These are phyloP conservation scores for Halcyon smyrnensis DNA, from an alignment of 2,797 vertebrate species.

Conservation along the genomic window DNA sequence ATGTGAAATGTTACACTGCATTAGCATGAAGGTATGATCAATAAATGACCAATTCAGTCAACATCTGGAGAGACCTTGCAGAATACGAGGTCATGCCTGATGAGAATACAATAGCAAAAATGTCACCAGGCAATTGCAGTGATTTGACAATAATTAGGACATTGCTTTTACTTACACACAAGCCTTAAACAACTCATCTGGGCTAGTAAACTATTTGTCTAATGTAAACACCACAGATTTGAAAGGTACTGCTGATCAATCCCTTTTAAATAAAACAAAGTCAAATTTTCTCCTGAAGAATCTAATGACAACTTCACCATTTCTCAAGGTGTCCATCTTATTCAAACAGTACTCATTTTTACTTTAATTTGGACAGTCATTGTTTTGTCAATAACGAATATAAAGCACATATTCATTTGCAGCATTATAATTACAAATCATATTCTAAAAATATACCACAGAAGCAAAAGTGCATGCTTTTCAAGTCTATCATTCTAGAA, in stretches of 20 bases:
- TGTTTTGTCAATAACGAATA: not conserved
- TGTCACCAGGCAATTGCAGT: constrained; percentile 27
- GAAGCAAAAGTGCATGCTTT: not conserved
- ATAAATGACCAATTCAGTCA: constrained; percentile 62
- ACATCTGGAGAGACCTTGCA: constrained; percentile 42
- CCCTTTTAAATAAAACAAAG: not conserved
- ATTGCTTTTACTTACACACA: constrained; percentile 29
- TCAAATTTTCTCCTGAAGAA: not conserved
- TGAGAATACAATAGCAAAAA: constrained; percentile 54
- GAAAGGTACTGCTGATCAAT: not conserved
- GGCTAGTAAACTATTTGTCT: not conserved
- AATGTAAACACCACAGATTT: not conserved
- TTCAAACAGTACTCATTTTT: not conserved
- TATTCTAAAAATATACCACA: not conserved
- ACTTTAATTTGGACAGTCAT: not conserved
- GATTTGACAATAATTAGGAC: constrained; percentile 48
- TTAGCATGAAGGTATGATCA: constrained; percentile 62
- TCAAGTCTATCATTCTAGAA: not conserved
- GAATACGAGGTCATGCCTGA: constrained; percentile 62
- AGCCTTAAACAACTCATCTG: not conserved
- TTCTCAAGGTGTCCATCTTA: not conserved
- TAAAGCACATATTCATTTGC: not conserved
- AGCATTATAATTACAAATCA: not conserved
- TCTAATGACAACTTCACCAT: not conserved
- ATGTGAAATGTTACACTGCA: constrained; percentile 57